Base-by-base conservation (phyloP, 2,113 vertebrate species). In the Nesoenas mayeri region DNA sequence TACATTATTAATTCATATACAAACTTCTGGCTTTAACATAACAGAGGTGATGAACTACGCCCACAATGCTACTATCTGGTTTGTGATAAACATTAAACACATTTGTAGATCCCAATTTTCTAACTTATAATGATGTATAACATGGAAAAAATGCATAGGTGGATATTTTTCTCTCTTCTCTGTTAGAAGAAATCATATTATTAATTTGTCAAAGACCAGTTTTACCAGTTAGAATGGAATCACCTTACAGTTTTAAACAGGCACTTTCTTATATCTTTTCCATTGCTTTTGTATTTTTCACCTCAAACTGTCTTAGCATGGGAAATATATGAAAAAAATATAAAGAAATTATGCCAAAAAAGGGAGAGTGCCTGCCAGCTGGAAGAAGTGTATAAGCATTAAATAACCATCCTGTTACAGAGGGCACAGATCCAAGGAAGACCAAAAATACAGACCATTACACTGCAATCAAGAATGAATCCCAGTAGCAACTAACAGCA, bases 401-500 rank as follows among this genome's bases (percentile, higher is more conserved):
- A 87, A 93, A 91, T 79, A 96, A 91, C n/a, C 72, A 85, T 69
- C 78, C 87, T 91, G 48, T 91, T 79, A 65, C 20, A 56, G 66
- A 88, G 54, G 81, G 78, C 70, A 87, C 61, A 72, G 62, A 91
- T 89, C 87, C 96, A 95, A 36, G 38, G 74, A 86, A 81, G 70
- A 89, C 78, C 34, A 75, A 95, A 95, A 95, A 94, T 57, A 77
- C 50, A 91, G 65, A 85, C n/a, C 47, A 79, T 95, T 86, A 84
- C 89, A 53, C 36, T 53, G 61, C 57, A 66, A 93, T 75, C 74
- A 79, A 85, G 65, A 89, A 73, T 36, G 44, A 95, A 79, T 84
- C 32, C 48, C 80, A 71, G 50, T 78, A 42, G 64, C 71, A 93
- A 80, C 60, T 78, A 80, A 79, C 78, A 93, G 47, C 66, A 89